Evolutionary conservation across 1,140 invertebrate species (phyloP).

Genomic region (Bombus superbus): DNA sequence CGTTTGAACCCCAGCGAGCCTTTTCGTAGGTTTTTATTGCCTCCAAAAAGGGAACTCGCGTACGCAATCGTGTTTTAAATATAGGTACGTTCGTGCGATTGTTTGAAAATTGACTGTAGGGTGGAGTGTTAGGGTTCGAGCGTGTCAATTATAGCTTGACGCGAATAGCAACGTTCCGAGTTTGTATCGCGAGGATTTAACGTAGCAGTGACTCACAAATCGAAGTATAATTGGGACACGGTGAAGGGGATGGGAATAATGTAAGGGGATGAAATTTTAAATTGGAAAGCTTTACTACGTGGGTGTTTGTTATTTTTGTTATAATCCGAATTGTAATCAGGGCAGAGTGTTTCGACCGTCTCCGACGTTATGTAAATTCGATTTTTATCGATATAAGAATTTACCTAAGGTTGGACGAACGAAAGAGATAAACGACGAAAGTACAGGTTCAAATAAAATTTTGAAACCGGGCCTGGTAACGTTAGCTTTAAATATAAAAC

Average conservation of each 20-base stretch:
- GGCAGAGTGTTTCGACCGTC: too few species aligned
- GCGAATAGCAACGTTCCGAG: background rate
- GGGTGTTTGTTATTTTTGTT: background rate
- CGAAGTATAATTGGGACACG: background rate
- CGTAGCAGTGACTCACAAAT: background rate
- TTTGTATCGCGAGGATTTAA: background rate
- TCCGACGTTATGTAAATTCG: too few species aligned
- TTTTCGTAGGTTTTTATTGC: background rate
- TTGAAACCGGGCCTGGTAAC: too few species aligned
- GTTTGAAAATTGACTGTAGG: background rate
- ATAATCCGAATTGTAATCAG: too few species aligned
- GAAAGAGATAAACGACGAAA: too few species aligned
- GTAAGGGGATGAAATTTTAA: background rate
- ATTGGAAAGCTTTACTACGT: fast-evolving
- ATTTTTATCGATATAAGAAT: too few species aligned
- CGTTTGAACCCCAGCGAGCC: background rate
- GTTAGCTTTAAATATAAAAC: too few species aligned
- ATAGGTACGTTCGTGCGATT: background rate
- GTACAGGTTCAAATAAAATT: too few species aligned
- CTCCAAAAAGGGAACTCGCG: background rate
- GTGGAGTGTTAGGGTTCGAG: background rate
- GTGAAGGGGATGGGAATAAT: too few species aligned
- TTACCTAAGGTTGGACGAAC: too few species aligned
- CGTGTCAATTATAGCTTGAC: background rate
- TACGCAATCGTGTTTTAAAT: background rate